Evolutionary conservation across 2,888 invertebrate genomes (phyloP).

Genomic region (Xestia sexstrigata): DNA sequence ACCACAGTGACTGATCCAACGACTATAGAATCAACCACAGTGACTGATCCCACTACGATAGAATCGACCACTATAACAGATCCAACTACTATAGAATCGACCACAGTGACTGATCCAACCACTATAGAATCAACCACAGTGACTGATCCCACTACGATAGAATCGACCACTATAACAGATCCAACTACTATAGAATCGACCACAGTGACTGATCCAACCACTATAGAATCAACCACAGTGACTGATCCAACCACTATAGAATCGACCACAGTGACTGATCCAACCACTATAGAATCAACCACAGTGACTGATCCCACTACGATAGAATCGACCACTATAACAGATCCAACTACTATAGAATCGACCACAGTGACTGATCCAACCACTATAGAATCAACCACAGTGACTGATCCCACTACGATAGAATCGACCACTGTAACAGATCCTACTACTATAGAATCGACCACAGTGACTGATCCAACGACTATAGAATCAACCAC

Average conservation of each 20-base stretch:
- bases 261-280: neutral
- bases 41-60: neutral
- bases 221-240: conserved; percentile 1
- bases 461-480: neutral
- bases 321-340: too few relatives aligned
- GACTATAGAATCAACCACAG: neutral
- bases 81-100: neutral
- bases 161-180: conserved; percentile 5
- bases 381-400: conserved; percentile 16
- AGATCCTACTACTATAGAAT: neutral
- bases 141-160: neutral
- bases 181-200: conserved; percentile 1
- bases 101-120: neutral
- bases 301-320: neutral
- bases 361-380: neutral
- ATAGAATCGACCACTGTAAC: neutral
- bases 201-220: neutral
- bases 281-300: neutral
- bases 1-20: conserved; percentile 6
- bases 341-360: neutral
- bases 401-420: conserved; percentile 6
- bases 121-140: neutral
- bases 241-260: conserved; percentile 1
- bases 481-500: conserved; percentile 8
- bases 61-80: conserved; percentile 4